phyloP scores from a whole-genome alignment of 2,888 invertebrate genomes.

The Diaperis boleti region DNA sequence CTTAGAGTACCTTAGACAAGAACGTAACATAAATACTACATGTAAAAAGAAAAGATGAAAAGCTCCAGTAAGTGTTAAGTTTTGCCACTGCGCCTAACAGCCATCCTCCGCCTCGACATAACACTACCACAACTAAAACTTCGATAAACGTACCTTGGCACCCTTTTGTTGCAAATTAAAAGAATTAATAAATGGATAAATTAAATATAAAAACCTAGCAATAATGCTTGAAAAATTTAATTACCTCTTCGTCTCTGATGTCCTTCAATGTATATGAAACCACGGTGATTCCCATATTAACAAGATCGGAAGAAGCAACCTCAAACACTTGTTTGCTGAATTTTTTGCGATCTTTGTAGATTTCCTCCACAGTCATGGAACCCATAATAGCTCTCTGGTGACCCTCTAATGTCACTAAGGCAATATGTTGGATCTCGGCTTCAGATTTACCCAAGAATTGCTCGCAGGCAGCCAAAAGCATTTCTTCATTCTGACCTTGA shows the following conservation, averaged over 20 bases:
- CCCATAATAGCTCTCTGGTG: slow-evolving; percentile 97
- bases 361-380: slow-evolving; percentile 96
- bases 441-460: slow-evolving; percentile 93
- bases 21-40: neutral
- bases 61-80: slow-evolving; percentile 4
- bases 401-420: slow-evolving; percentile 89
- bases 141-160: slow-evolving; percentile 73
- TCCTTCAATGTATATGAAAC: slow-evolving; percentile 96
- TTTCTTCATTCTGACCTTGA: slow-evolving; percentile 90
- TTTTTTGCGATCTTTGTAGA: slow-evolving; percentile 95
- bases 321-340: slow-evolving; percentile 96
- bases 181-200: slow-evolving; percentile 47
- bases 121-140: slow-evolving; percentile 37
- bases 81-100: slow-evolving; percentile 22
- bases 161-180: slow-evolving; percentile 68
- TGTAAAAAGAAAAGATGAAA: neutral
- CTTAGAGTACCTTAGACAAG: neutral
- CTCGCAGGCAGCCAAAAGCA: slow-evolving; percentile 92
- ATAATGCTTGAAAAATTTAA: slow-evolving; percentile 10
- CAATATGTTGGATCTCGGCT: slow-evolving; percentile 90
- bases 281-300: slow-evolving; percentile 97
- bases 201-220: slow-evolving; percentile 36
- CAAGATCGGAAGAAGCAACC: slow-evolving; percentile 93
- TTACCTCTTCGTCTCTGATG: slow-evolving; percentile 94
- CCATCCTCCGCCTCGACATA: slow-evolving; percentile 36